phyloP scores from a whole-genome alignment of 2,113 vertebrate genomes.

The Ondatra zibethicus region DNA sequence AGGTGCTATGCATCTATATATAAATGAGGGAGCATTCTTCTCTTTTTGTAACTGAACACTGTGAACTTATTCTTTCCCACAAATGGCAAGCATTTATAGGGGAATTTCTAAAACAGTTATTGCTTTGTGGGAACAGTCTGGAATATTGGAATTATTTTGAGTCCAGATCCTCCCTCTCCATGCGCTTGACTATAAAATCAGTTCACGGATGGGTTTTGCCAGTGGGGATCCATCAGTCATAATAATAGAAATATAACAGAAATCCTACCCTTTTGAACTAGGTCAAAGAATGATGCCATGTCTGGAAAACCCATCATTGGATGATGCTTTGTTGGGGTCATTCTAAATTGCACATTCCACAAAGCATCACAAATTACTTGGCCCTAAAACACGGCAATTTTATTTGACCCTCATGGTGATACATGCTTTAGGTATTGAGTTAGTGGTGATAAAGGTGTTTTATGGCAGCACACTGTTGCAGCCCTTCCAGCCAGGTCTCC shows the following conservation, averaged over 20 bases:
- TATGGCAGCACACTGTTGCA: background rate
- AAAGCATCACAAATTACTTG: background rate
- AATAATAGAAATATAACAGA: slow-evolving; percentile 6
- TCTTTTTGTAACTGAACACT: background rate
- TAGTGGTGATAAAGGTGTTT: background rate
- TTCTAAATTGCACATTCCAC: slow-evolving; percentile 2
- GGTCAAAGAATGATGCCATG: background rate
- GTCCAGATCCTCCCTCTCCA: background rate
- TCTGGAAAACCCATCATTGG: background rate
- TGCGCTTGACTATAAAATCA: background rate
- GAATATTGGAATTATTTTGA: background rate
- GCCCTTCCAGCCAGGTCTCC: background rate
- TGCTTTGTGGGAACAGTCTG: background rate
- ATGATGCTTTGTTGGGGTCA: background rate
- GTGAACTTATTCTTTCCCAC: background rate
- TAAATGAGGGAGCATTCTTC: slow-evolving; percentile 3
- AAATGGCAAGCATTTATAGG: slow-evolving; percentile 1
- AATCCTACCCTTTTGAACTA: slow-evolving; percentile 6
- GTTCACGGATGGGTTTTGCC: background rate
- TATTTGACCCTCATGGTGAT: background rate
- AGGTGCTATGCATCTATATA: slow-evolving; percentile 19
- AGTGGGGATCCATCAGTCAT: background rate
- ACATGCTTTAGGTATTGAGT: background rate
- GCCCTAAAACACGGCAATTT: background rate
- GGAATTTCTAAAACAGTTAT: background rate